Conservation (phyloP, 2,888 invertebrate species). For the Mayetiola destructor region DNA sequence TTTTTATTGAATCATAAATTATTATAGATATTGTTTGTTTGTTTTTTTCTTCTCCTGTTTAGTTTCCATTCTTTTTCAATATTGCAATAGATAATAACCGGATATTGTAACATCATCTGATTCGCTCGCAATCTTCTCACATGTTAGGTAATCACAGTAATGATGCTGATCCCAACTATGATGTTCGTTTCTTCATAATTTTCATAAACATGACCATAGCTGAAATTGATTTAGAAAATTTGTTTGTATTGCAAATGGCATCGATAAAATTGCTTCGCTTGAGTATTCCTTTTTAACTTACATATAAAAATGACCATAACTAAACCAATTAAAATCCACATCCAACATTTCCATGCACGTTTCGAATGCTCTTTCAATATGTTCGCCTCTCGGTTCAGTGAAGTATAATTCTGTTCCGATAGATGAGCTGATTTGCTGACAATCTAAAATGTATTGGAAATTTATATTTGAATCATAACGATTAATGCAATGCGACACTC, state of each 20-base stretch:
- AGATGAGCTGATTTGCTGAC: conserved; percentile 61
- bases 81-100: too few relatives aligned
- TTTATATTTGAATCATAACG: neutral
- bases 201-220: conserved; percentile 91
- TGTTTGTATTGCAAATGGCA: too few relatives aligned
- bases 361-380: conserved; percentile 72
- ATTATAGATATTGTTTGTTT: too few relatives aligned
- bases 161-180: neutral
- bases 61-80: too few relatives aligned
- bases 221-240: conserved; percentile 31
- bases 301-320: conserved; percentile 80
- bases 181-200: conserved; percentile 58
- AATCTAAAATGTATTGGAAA: conserved; percentile 37
- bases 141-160: too few relatives aligned
- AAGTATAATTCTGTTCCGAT: conserved; percentile 63
- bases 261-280: too few relatives aligned
- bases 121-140: too few relatives aligned
- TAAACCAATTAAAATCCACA: conserved; percentile 78
- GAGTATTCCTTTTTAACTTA: too few relatives aligned
- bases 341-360: conserved; percentile 86
- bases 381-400: conserved; percentile 65
- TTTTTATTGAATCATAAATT: too few relatives aligned
- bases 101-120: too few relatives aligned
- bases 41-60: too few relatives aligned
- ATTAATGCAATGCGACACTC: conserved; percentile 18